Evolutionary conservation across 2,113 vertebrate genomes (phyloP), one percentile per base, ranked within the genome.

Genomic region (Sceloporus tristichus): DNA sequence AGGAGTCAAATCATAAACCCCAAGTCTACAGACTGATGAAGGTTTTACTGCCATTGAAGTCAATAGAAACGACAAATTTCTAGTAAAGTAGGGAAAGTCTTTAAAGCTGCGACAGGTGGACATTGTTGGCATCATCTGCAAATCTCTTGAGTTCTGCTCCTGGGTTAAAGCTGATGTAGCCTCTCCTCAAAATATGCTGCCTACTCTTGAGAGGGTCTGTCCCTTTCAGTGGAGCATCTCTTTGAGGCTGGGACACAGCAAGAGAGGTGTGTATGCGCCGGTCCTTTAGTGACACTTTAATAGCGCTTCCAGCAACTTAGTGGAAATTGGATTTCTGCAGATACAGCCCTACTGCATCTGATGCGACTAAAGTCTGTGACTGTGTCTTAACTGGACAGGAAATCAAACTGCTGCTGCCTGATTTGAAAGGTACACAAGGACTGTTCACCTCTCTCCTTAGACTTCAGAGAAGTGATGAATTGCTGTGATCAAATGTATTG

Each of bases 401-500:
- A 80, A n/a, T 59, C 65, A 59, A 73, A 59, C 25, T 40, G 19
- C 14, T 34, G 5, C 14, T 68, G 29, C 38, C 73, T 21, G 9
- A 53, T 42, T 82, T 81, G n/a, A 74, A 56, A 56, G 27, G 40
- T 48, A 7, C 48, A 48, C 27, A 18, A 68, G 29, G 6, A 42
- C 16, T 54, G 56, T 53, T 66, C n/a, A n/a, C 84, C 66, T 79
- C 38, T 79, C 7, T 86, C 13, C n/a, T 70, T 79, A 86, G 76
- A 70, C 21, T 8, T 68, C 23, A 48, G 23, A 68, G 62, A 65
- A 86, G 54, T 48, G 48, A 7, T 48, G 4, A 48, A 48, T 48
- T 48, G 48, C 48, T 48, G 48, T 4, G 48, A 48, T 48, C 53
- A 21, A 79, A 53, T 13, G n/a, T 25, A 7, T 48, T 48, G 48